A percentile compares a stretch with the other conserved stretches of the same genome.
phyloP scores from a whole-genome alignment of 35 echinoderm and acorn worm species.

The Lytechinus variegatus region DNA sequence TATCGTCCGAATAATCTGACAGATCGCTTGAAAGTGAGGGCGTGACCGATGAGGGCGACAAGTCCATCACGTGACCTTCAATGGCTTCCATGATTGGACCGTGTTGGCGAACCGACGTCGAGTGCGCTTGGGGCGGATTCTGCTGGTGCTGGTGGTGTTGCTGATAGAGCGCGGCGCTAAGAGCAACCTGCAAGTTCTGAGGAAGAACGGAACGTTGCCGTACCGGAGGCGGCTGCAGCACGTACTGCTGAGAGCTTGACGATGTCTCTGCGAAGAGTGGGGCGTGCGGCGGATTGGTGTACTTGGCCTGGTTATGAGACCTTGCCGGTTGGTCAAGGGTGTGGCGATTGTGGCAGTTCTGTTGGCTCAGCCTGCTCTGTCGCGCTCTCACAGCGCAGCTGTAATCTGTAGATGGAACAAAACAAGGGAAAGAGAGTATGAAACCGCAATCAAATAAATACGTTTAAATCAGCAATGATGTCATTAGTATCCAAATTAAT shows the following conservation, averaged over 20 bases:
- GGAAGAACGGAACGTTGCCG: not conserved
- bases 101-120: not conserved
- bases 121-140: not conserved
- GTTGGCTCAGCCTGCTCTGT: not conserved
- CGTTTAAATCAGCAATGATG: not conserved
- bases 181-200: not conserved
- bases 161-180: not conserved
- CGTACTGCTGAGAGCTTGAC: not conserved
- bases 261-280: not conserved
- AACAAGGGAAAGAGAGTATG: not conserved
- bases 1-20: conserved; percentile 10
- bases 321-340: not conserved
- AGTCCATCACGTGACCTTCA: conserved; percentile 29
- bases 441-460: not conserved
- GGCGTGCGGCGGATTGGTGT: not conserved
- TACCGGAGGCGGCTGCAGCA: not conserved
- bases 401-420: not conserved
- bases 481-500: not conserved
- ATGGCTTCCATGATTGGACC: not conserved
- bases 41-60: not conserved
- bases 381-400: conserved; percentile 32
- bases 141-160: conserved; percentile 14
- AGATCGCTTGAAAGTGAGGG: not conserved
- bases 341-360: conserved; percentile 26
- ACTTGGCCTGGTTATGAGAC: not conserved